Evolutionary conservation across 92 coral and sea anemone genomes (phyloP).

Genomic region (Palythoa grandis): DNA sequence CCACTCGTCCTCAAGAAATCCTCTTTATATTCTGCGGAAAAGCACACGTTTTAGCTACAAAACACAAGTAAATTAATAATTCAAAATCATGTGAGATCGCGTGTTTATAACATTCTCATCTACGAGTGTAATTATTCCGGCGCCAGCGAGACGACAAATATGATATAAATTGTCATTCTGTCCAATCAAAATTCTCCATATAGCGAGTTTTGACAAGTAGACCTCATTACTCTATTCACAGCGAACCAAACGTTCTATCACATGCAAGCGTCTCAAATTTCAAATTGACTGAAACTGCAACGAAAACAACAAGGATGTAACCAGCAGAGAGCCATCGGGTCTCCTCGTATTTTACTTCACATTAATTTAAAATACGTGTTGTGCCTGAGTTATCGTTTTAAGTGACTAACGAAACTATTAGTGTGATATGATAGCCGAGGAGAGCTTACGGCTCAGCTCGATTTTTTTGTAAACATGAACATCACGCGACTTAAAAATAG

Average conservation of each 20-base stretch:
- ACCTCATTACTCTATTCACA: slow-evolving; percentile 40
- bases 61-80: slow-evolving; percentile 32
- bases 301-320: slow-evolving; percentile 6
- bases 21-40: slow-evolving; percentile 13
- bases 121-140: slow-evolving; percentile 47
- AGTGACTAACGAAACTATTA: slow-evolving; percentile 30
- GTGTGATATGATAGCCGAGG: slow-evolving; percentile 3
- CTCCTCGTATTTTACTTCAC: not conserved
- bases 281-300: slow-evolving; percentile 4
- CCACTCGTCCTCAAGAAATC: not conserved
- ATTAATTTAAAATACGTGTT: not conserved
- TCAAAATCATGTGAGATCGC: slow-evolving; percentile 37
- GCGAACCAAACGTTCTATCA: slow-evolving; percentile 42
- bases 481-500: slow-evolving; percentile 44
- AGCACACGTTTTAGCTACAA: slow-evolving; percentile 34
- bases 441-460: slow-evolving; percentile 28
- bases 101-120: slow-evolving; percentile 47
- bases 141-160: slow-evolving; percentile 56
- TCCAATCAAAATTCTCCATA: slow-evolving; percentile 46
- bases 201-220: slow-evolving; percentile 49
- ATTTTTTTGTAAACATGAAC: slow-evolving; percentile 37
- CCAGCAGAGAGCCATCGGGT: not conserved
- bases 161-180: slow-evolving; percentile 49
- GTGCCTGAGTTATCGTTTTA: slow-evolving; percentile 3
- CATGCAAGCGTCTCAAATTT: slow-evolving; percentile 36